phyloP scores from a whole-genome alignment of 2,113 vertebrate species.

The Ctenodactylus gundi region DNA sequence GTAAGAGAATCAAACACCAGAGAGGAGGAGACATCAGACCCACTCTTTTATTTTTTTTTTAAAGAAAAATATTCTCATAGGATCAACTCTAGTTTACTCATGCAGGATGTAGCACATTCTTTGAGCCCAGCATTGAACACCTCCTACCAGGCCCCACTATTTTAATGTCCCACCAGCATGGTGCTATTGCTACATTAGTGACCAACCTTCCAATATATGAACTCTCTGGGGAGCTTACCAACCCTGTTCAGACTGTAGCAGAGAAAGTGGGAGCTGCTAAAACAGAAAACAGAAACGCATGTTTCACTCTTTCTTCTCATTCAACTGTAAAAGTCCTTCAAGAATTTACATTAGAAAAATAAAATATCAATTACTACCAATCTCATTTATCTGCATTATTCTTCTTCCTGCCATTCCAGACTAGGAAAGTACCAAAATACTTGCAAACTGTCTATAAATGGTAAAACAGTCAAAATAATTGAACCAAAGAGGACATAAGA shows the following conservation, averaged over 20 bases:
- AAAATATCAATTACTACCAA: background rate
- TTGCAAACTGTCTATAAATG: background rate
- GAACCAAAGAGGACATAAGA: background rate
- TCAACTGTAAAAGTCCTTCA: background rate
- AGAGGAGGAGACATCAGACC: background rate
- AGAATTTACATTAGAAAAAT: background rate
- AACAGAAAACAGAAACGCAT: background rate
- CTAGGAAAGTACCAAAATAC: background rate
- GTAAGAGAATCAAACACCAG: background rate
- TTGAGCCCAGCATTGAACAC: too few species aligned
- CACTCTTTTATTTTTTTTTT: too few species aligned
- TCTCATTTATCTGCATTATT: background rate
- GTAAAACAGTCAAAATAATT: background rate
- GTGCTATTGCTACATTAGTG: rapidly evolving
- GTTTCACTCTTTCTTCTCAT: background rate
- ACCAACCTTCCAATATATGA: background rate
- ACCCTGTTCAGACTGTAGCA: background rate
- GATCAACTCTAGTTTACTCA: background rate
- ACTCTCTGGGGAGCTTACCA: rapidly evolving
- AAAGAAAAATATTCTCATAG: too few species aligned
- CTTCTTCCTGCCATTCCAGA: background rate
- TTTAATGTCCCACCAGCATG: background rate
- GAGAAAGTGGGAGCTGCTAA: background rate
- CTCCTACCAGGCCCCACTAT: rapidly evolving
- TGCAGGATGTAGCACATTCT: background rate